phyloP scores from a whole-genome alignment of 2,113 vertebrate species.

The Tautogolabrus adspersus region DNA sequence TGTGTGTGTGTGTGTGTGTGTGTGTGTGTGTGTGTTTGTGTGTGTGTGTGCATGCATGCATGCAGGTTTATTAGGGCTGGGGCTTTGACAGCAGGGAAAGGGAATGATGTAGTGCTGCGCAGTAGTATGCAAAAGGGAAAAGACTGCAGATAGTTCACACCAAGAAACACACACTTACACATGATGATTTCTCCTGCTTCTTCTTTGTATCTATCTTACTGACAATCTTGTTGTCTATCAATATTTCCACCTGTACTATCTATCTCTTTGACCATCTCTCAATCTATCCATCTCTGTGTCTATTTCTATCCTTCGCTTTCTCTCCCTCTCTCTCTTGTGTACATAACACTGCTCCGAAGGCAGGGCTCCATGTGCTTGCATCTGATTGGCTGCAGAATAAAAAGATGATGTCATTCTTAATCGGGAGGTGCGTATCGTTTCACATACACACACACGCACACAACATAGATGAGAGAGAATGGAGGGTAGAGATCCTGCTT shows the following conservation, averaged over 20 bases:
- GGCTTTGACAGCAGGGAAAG: slow-evolving; percentile 37
- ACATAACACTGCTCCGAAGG: slow-evolving; percentile 71
- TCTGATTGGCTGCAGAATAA: slow-evolving; percentile 69
- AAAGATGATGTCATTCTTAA: slow-evolving; percentile 80
- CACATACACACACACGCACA: slow-evolving; percentile 43
- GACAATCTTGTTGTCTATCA: background rate
- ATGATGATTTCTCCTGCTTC: background rate
- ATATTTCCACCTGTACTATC: too few relatives aligned
- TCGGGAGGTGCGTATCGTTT: slow-evolving; percentile 49
- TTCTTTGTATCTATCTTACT: background rate
- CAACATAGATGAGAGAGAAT: slow-evolving; percentile 72
- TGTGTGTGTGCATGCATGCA: background rate
- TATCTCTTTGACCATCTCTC: background rate
- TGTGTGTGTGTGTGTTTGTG: too few relatives aligned
- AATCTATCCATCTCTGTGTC: background rate
- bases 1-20: too few relatives aligned
- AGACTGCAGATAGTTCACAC: slow-evolving; percentile 35
- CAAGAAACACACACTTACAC: background rate
- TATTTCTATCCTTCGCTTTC: slow-evolving; percentile 14
- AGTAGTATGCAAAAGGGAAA: slow-evolving; percentile 34
- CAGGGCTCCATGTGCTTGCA: slow-evolving; percentile 79
- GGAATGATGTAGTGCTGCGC: slow-evolving; percentile 44
- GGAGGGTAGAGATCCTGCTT: slow-evolving; percentile 54
- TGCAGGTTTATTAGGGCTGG: slow-evolving; percentile 22
- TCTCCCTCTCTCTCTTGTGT: slow-evolving; percentile 70